Evolutionary conservation across 2,888 invertebrate species (phyloP), one percentile per base, ranked within the genome.

Genomic region (Hyalella azteca): DNA sequence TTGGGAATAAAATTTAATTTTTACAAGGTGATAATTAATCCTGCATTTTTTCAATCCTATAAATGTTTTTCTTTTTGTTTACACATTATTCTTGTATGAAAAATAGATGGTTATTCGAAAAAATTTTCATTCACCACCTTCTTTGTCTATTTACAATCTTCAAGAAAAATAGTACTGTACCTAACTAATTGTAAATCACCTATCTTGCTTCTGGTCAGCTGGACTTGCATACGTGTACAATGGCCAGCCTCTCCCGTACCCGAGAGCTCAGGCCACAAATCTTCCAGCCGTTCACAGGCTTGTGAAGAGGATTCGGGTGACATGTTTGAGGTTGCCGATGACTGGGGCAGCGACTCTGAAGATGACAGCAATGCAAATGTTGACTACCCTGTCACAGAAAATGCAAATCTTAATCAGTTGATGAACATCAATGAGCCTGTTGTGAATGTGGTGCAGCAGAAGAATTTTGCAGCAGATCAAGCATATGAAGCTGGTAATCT

Each of bases 341-440:
- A 75, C 75, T 75, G 75, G 75, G 75, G 41, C 22, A 75, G 75
- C 22, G 75, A 45, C 29, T 75, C 75, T 13, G 75, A 75, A 45
- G 75, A 75, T 29, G 75, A 75, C 26, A 45, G 45, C 29, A 75
- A 75, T 75, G 75, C 75, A 40, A 75, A 75, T 45, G 45, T 29
- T 13, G 45, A 36, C 3, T 66, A 66, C 36, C 39, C 66, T 7
- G 36, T 66, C 19, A 32, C 66, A n/a, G 66, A 13, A 0, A 66
- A 66, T 15, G 66, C 66, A 15, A 66, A 66, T 36, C 66, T 66
- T n/a, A 66, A 66, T 29, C 66, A 36, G 2, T 36, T 66, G 3
- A 36, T 15, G 7, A 66, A 66, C 36, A 29, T 36, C 15, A 66
- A 66, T 19, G 36, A 66, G 19, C 66, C 66, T 3, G 66, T 66